A percentile compares a stretch with the other conserved stretches of the same genome.
These are phyloP conservation scores for Caerostris extrusa DNA, from an alignment of 1,140 invertebrate genomes.

Conservation along the genomic window DNA sequence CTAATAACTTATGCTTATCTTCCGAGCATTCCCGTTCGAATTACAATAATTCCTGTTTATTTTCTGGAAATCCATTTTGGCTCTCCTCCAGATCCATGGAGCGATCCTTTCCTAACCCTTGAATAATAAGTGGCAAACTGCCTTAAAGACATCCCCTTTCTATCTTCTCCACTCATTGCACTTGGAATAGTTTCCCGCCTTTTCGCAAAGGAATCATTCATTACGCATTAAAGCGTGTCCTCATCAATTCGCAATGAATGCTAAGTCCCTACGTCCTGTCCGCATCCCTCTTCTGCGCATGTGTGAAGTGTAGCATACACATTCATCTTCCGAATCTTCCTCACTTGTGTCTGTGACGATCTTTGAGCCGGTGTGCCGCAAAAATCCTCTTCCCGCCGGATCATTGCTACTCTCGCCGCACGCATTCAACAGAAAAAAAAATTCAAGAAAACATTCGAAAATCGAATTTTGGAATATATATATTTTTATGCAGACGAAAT, in stretches of 20 bases:
- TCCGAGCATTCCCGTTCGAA: not conserved
- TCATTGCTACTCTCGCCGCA: not conserved
- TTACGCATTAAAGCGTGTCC: slow-evolving; percentile 25
- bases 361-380: not conserved
- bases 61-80: slow-evolving; percentile 17
- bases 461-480: not conserved
- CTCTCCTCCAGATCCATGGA: not conserved
- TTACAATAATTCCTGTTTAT: slow-evolving; percentile 19
- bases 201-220: slow-evolving; percentile 25
- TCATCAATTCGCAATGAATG: slow-evolving; percentile 45
- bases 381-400: not conserved
- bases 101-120: not conserved
- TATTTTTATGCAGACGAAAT: not conserved
- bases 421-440: not conserved
- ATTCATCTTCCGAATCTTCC: slow-evolving; percentile 52
- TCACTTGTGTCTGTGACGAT: slow-evolving; percentile 37
- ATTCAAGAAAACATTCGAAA: not conserved
- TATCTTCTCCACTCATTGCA: not conserved
- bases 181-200: slow-evolving; percentile 25
- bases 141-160: not conserved
- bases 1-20: not conserved
- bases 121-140: not conserved
- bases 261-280: slow-evolving; percentile 38
- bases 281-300: slow-evolving; percentile 24
- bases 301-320: slow-evolving; percentile 5